A percentile compares a stretch with the other conserved stretches of the same genome.
Evolutionary conservation across 64 coral and sea anemone species (phyloP).

Genomic region (Catalaphyllia jardinei): DNA sequence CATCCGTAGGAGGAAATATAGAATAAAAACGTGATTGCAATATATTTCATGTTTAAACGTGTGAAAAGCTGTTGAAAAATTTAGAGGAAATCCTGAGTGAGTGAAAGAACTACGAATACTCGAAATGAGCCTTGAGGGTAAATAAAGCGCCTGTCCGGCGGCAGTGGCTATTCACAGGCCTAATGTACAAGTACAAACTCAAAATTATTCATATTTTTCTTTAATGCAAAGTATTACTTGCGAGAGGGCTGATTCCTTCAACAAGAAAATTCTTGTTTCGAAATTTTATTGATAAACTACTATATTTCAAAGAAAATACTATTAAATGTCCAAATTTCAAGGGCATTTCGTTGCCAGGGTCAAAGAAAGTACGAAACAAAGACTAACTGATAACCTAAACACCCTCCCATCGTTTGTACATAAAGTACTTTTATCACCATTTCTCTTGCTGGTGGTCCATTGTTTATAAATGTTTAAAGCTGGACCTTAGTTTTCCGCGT

Average conservation of each 20-base stretch:
- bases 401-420: slow-evolving; percentile 16
- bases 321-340: neutral
- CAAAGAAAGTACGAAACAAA: neutral
- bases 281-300: neutral
- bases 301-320: neutral
- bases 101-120: slow-evolving; percentile 5
- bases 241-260: neutral
- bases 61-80: neutral
- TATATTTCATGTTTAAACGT: neutral
- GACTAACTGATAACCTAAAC: slow-evolving; percentile 34
- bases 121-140: neutral
- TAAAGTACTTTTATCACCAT: slow-evolving; percentile 25
- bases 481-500: neutral
- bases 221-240: neutral
- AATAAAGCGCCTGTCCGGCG: slow-evolving; percentile 15
- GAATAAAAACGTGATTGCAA: neutral
- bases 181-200: neutral
- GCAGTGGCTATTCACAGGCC: neutral
- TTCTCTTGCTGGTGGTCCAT: neutral
- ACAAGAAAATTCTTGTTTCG: neutral
- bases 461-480: slow-evolving; percentile 8
- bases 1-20: neutral
- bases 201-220: neutral
- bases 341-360: neutral
- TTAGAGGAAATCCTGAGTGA: neutral